Conservation (phyloP, 1,140 invertebrate genomes). For the Coboldia fuscipes region DNA sequence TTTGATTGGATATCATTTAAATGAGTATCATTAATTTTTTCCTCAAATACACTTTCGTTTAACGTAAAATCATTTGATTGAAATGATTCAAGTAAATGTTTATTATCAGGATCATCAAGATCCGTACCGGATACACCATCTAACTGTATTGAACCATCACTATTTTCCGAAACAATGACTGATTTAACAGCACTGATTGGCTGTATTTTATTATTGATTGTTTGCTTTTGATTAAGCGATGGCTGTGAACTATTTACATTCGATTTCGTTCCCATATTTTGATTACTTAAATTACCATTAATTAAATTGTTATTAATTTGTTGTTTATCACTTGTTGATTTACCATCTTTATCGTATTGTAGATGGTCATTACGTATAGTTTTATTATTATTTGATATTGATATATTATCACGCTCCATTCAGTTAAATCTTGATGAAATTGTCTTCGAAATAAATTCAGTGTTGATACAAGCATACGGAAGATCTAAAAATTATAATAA, state of each 20-base stretch:
- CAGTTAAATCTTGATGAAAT: constrained; percentile 5
- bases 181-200: too few species aligned
- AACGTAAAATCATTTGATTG: too few species aligned
- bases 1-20: too few species aligned
- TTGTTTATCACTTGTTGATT: neutral
- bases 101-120: neutral
- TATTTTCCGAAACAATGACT: neutral
- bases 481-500: constrained; percentile 1
- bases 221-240: neutral
- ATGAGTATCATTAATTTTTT: too few species aligned
- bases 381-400: constrained; percentile 1
- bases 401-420: constrained; percentile 2
- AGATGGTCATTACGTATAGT: neutral
- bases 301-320: neutral
- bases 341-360: neutral
- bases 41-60: too few species aligned
- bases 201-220: too few species aligned
- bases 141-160: neutral
- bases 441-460: constrained; percentile 3
- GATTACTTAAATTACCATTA: neutral
- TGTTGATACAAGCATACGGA: constrained; percentile 5
- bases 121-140: neutral
- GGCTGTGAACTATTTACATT: neutral
- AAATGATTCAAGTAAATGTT: neutral
- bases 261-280: neutral